Conservation (phyloP, 1,140 invertebrate species). For the Sarcophaga peregrina region DNA sequence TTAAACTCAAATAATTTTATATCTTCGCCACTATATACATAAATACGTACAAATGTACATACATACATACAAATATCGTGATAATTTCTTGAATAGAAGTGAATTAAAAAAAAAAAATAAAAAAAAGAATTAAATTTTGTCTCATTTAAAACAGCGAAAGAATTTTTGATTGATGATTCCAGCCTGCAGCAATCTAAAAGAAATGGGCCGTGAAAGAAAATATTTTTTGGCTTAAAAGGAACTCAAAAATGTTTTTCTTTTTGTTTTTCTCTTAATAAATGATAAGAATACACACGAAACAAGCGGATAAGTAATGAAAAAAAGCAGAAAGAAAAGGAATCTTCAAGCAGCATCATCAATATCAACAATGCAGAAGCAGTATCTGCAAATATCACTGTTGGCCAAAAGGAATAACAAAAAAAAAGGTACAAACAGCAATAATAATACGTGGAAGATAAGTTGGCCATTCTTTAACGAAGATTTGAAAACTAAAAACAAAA, state of each 20-base stretch:
- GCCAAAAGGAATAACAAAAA: neutral
- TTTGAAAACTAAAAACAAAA: no score
- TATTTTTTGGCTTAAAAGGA: neutral
- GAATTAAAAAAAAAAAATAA: no score
- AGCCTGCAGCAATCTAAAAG: neutral
- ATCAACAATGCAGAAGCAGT: neutral
- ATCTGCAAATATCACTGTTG: slow-evolving; percentile 12
- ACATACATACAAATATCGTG: no score
- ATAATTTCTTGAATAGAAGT: no score
- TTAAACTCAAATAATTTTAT: no score
- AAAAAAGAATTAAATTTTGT: neutral
- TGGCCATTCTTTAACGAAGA: no score
- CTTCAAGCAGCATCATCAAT: neutral
- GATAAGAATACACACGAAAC: no score
- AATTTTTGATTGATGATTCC: slow-evolving; percentile 42
- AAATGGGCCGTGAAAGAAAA: slow-evolving; percentile 11
- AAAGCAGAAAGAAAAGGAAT: neutral
- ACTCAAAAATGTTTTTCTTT: neutral
- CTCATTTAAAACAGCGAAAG: slow-evolving; percentile 1
- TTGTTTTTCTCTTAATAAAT: no score
- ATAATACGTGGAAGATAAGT: no score
- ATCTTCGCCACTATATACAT: no score
- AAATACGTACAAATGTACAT: no score
- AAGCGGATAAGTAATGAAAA: neutral
- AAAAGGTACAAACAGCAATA: neutral